A percentile compares a stretch with the other conserved stretches of the same genome.
Evolutionary conservation across 2,113 vertebrate genomes (phyloP).

Genomic region (Perognathus longimembris): DNA sequence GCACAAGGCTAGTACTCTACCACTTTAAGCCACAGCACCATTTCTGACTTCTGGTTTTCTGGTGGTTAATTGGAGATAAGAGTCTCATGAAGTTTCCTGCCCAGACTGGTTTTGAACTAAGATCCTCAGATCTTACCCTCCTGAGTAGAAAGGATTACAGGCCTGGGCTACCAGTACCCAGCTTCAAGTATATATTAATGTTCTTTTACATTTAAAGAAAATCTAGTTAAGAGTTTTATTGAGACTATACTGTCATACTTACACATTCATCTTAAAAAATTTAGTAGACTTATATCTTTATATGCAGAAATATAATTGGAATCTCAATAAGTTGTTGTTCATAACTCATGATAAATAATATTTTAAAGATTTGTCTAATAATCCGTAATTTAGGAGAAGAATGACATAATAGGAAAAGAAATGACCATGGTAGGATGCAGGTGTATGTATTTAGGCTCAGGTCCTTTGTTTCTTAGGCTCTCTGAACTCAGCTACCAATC

Average conservation of each 20-base stretch:
- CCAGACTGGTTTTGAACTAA: too few species aligned
- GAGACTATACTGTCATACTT: not conserved
- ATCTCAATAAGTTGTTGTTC: constrained; percentile 31
- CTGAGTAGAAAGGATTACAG: too few species aligned
- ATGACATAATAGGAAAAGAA: constrained; percentile 10
- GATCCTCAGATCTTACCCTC: too few species aligned
- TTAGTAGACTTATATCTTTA: not conserved
- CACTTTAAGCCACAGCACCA: too few species aligned
- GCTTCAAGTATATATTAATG: too few species aligned
- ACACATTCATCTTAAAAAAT: constrained; percentile 26
- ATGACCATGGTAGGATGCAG: not conserved
- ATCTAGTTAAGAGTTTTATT: constrained; percentile 17
- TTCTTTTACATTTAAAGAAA: constrained; percentile 22
- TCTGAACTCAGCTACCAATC: not conserved
- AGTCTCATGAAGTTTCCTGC: too few species aligned
- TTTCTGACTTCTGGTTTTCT: too few species aligned
- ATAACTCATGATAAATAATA: not conserved
- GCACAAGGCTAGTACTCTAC: too few species aligned
- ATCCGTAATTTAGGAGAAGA: not conserved
- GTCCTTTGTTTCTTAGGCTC: not conserved
- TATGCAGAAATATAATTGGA: not conserved
- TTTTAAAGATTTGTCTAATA: constrained; percentile 48
- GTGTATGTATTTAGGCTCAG: not conserved
- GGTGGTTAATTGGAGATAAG: too few species aligned
- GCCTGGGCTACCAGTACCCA: too few species aligned